These are phyloP conservation scores for Chironomus riparius DNA, from an alignment of 2,888 invertebrate species.

Conservation along the genomic window DNA sequence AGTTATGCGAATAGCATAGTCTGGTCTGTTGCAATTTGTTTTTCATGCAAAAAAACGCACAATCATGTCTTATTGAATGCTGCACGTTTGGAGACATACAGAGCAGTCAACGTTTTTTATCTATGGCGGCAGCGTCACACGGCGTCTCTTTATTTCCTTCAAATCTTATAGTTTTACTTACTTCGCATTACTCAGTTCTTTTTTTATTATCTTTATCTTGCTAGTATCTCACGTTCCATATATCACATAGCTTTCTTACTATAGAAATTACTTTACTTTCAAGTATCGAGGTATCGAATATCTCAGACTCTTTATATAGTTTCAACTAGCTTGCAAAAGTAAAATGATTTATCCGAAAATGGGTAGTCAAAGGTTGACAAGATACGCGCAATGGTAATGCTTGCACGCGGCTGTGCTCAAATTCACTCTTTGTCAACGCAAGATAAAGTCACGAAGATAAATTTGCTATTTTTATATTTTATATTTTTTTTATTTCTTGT, in stretches of 20 bases:
- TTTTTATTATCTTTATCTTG: not conserved
- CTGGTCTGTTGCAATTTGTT: not conserved
- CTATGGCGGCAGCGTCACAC: not conserved
- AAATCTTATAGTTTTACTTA: no score
- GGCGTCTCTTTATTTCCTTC: not conserved
- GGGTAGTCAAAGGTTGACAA: constrained; percentile 21
- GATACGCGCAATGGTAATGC: not conserved
- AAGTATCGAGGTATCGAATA: not conserved
- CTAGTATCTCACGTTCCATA: constrained; percentile 23
- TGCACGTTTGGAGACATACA: not conserved
- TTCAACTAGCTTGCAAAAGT: not conserved
- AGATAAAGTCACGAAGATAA: not conserved
- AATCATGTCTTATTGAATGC: not conserved
- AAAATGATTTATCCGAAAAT: constrained; percentile 20
- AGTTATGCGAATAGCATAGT: not conserved
- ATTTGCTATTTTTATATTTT: not conserved
- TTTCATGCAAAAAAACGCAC: not conserved
- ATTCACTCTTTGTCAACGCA: not conserved
- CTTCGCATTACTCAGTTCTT: not conserved
- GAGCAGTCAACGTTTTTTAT: not conserved
- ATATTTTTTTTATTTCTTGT: not conserved
- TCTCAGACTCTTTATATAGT: not conserved
- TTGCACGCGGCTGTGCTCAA: not conserved
- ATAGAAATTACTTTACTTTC: not conserved
- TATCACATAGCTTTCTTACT: constrained; percentile 4